Evolutionary conservation across 2,113 vertebrate genomes (phyloP).

Genomic region (Agapornis roseicollis): DNA sequence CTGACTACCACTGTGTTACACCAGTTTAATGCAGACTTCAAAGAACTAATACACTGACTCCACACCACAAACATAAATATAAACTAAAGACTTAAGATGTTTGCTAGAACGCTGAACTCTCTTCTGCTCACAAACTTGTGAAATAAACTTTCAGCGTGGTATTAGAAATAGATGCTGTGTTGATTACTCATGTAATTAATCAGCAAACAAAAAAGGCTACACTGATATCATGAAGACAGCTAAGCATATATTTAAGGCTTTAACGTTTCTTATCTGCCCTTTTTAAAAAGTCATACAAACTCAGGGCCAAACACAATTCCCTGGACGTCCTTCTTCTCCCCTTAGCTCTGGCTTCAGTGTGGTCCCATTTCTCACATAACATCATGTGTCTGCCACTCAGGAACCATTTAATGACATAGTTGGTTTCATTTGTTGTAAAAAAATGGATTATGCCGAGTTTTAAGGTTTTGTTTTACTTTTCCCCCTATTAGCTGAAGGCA

Average conservation of each 20-base stretch:
- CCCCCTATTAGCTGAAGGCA: not conserved
- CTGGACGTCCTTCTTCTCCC: not conserved
- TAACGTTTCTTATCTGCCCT: not conserved
- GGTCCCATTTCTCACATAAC: not conserved
- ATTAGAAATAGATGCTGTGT: not conserved
- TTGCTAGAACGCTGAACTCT: not conserved
- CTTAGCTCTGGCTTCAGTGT: not conserved
- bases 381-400: no score
- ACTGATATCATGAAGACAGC: not conserved
- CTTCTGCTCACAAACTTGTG: not conserved
- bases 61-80: not conserved
- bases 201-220: not conserved
- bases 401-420: not conserved
- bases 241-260: not conserved
- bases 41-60: not conserved
- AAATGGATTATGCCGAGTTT: not conserved
- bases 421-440: not conserved
- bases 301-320: not conserved
- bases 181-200: not conserved
- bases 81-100: not conserved
- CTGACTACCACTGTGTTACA: not conserved
- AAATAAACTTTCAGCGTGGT: not conserved
- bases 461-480: not conserved
- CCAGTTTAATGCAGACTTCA: not conserved
- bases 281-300: not conserved